Conservation (phyloP, 1,140 invertebrate genomes). For the Pseudomyrmex gracilis region DNA sequence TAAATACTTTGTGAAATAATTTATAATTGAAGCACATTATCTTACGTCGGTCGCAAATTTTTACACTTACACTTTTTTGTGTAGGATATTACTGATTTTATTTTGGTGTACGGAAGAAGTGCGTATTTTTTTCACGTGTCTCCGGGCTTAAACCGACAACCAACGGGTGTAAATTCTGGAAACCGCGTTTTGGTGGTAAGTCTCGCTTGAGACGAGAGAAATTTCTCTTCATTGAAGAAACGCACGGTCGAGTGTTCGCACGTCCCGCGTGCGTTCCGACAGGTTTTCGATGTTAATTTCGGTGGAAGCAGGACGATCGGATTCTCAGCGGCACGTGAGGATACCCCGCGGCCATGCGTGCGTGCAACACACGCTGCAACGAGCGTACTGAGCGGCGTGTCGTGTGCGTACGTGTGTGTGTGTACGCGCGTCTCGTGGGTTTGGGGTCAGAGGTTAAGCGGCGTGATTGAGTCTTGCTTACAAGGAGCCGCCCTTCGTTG, state of each 20-base stretch:
- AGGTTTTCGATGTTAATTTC: conserved; percentile 63
- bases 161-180: conserved; percentile 10
- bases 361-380: neutral
- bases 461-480: conserved; percentile 86
- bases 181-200: conserved; percentile 30
- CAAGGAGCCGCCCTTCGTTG: conserved; percentile 83
- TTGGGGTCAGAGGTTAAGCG: conserved; percentile 84
- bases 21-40: conserved; percentile 6
- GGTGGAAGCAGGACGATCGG: conserved; percentile 47
- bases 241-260: conserved; percentile 41
- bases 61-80: too few relatives aligned
- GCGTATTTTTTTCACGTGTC: neutral
- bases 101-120: too few relatives aligned
- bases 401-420: conserved; percentile 24
- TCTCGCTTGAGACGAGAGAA: conserved; percentile 46
- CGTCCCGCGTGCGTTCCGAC: conserved; percentile 47
- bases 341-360: conserved; percentile 22
- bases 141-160: neutral
- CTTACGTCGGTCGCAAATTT: too few relatives aligned
- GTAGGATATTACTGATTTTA: neutral
- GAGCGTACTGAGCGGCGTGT: neutral
- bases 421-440: conserved; percentile 69
- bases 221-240: conserved; percentile 5
- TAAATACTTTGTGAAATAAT: conserved; percentile 10
- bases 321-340: conserved; percentile 55